Conservation (phyloP, 2,888 invertebrate species). For the Eretmocerus hayati region DNA sequence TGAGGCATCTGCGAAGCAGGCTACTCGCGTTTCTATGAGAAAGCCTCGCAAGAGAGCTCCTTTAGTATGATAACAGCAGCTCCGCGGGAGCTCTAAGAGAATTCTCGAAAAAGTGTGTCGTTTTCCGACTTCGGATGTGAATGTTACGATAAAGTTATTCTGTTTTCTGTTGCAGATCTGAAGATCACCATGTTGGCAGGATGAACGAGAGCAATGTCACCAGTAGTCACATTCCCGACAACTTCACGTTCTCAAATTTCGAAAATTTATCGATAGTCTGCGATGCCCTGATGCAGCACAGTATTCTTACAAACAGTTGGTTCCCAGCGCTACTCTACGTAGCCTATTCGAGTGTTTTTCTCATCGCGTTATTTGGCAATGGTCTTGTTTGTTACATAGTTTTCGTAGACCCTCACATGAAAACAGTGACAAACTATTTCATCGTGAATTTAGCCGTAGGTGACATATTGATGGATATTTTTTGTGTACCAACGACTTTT, state of each 20-base stretch:
- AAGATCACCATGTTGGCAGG: neutral
- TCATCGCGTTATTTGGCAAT: conserved; percentile 67
- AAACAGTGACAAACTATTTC: conserved; percentile 87
- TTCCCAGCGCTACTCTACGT: conserved; percentile 62
- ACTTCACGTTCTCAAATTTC: conserved; percentile 10
- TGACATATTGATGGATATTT: conserved; percentile 81
- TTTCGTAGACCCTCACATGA: conserved; percentile 74
- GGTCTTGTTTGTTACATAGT: conserved; percentile 83
- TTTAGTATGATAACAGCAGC: too few relatives aligned
- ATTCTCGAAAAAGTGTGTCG: too few relatives aligned
- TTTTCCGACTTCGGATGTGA: too few relatives aligned
- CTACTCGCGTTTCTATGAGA: too few relatives aligned
- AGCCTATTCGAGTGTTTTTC: conserved; percentile 65
- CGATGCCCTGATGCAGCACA: conserved; percentile 13
- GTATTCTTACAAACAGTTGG: conserved; percentile 47
- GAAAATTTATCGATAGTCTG: conserved; percentile 23
- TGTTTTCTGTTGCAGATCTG: neutral
- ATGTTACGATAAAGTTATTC: neutral
- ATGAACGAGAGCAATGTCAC: conserved; percentile 3
- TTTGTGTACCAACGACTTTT: conserved; percentile 88
- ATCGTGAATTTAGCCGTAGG: conserved; percentile 84
- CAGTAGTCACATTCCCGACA: conserved; percentile 1
- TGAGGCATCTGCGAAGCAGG: too few relatives aligned
- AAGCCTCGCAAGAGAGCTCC: too few relatives aligned
- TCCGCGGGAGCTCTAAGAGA: too few relatives aligned